Percentiles rank a stretch among this genome's conserved stretches.
These are phyloP conservation scores for Meloidogyne chitwoodi DNA, from an alignment of 1,140 invertebrate species.

Conservation along the genomic window DNA sequence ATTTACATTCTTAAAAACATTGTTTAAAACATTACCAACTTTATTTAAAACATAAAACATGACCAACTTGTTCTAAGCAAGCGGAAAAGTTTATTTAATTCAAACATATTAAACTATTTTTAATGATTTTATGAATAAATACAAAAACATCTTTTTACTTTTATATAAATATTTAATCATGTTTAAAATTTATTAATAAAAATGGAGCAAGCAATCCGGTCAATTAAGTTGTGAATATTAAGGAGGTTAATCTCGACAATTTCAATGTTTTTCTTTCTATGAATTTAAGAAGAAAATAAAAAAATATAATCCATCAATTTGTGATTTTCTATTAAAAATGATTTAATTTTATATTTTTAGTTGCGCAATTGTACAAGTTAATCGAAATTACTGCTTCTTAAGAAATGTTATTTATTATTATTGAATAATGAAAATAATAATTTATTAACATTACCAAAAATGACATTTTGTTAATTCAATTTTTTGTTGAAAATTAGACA, in stretches of 20 bases:
- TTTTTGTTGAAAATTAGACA: too few species aligned
- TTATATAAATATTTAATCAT: too few species aligned
- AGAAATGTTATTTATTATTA: too few species aligned
- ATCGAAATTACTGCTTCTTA: background rate
- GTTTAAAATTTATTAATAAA: background rate
- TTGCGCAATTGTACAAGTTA: background rate
- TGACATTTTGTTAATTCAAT: too few species aligned
- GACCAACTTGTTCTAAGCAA: too few species aligned
- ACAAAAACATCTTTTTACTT: background rate
- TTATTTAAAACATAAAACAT: background rate
- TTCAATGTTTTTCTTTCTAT: too few species aligned
- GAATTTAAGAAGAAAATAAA: background rate
- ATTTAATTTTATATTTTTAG: background rate
- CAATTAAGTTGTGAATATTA: background rate
- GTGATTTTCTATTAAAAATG: background rate
- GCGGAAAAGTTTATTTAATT: too few species aligned
- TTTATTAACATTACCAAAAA: too few species aligned
- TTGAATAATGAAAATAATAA: too few species aligned
- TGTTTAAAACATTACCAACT: background rate
- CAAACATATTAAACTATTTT: too few species aligned
- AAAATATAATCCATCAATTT: background rate
- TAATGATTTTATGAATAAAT: too few species aligned
- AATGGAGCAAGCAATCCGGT: background rate
- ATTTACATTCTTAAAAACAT: background rate
- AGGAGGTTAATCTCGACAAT: background rate